Evolutionary conservation across 2,113 vertebrate genomes (phyloP).

Genomic region (Daphoenositta chrysoptera): DNA sequence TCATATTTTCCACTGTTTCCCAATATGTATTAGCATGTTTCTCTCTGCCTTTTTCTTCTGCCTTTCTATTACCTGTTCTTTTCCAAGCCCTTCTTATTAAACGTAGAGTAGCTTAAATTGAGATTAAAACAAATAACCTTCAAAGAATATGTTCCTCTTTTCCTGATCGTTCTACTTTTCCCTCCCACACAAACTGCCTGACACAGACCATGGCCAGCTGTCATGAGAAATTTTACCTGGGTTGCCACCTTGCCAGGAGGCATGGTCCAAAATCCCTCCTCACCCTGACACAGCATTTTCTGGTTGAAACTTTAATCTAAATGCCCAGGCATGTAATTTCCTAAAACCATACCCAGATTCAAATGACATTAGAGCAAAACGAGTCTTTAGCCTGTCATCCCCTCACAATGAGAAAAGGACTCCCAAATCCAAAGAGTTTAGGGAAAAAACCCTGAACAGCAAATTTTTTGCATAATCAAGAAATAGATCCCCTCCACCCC

Average conservation of each 20-base stretch:
- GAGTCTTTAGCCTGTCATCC: neutral
- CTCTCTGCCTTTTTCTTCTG: neutral
- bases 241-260: neutral
- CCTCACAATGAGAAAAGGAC: neutral
- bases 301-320: neutral
- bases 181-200: neutral
- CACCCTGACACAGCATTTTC: neutral
- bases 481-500: neutral
- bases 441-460: neutral
- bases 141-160: neutral
- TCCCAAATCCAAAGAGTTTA: neutral
- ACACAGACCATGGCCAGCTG: neutral
- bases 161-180: neutral
- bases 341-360: neutral
- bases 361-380: neutral
- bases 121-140: neutral
- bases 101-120: neutral
- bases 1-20: neutral
- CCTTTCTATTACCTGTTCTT: neutral
- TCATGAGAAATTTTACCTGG: neutral
- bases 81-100: neutral
- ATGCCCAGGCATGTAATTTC: neutral
- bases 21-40: neutral
- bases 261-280: neutral
- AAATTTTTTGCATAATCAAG: constrained; percentile 6